Evolutionary conservation across 2,888 invertebrate species (phyloP).

Genomic region (Ichneumon xanthorius): DNA sequence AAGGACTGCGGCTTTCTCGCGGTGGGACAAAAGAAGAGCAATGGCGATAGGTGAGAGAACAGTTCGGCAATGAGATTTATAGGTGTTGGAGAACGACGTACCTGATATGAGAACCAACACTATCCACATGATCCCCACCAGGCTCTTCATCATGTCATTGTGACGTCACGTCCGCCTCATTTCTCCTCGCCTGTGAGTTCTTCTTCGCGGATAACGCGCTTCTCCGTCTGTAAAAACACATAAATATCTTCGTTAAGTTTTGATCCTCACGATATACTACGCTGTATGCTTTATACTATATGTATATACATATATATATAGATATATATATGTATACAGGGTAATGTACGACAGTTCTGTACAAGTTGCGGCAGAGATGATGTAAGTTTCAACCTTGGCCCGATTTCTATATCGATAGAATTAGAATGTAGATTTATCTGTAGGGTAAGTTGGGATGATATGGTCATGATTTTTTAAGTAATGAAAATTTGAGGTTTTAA

Average conservation of each 20-base stretch:
- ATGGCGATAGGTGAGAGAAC: background rate
- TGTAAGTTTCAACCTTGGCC: too few species aligned
- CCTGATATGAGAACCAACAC: constrained; percentile 88
- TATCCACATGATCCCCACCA: constrained; percentile 88
- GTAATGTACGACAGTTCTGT: too few species aligned
- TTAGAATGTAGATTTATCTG: too few species aligned
- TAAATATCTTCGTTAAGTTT: constrained; percentile 11
- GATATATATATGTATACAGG: too few species aligned
- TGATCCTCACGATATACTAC: background rate
- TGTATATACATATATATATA: too few species aligned
- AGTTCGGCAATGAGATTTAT: constrained; percentile 56
- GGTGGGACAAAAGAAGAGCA: constrained; percentile 7
- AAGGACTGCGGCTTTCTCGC: background rate
- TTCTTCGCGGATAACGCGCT: constrained; percentile 71
- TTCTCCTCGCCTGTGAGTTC: constrained; percentile 80
- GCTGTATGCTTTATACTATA: background rate
- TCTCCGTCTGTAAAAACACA: constrained; percentile 57
- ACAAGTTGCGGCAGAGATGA: too few species aligned
- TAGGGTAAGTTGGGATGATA: background rate
- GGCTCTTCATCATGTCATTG: constrained; percentile 87
- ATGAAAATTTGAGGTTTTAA: too few species aligned
- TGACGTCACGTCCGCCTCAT: constrained; percentile 86
- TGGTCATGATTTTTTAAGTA: too few species aligned
- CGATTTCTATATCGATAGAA: too few species aligned
- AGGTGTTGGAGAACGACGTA: constrained; percentile 73